phyloP scores from a whole-genome alignment of 1,140 invertebrate species.

The Ylistrum balloti region DNA sequence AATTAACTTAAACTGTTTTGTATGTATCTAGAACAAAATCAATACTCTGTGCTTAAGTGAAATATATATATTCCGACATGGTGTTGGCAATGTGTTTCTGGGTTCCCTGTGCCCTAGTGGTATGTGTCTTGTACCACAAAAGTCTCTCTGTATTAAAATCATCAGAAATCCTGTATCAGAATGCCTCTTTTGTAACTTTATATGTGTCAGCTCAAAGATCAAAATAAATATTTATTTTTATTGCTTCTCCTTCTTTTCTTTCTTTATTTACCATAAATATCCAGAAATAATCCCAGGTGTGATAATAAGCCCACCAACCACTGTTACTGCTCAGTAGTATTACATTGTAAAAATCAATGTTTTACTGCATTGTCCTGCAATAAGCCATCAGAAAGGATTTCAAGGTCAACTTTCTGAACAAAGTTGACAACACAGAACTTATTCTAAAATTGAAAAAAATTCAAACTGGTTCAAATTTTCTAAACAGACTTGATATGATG shows the following conservation, averaged over 20 bases:
- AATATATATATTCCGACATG: not conserved
- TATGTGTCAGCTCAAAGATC: slow-evolving; percentile 33
- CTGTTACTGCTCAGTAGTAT: no score
- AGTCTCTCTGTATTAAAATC: not conserved
- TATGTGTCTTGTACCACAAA: not conserved
- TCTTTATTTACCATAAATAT: not conserved
- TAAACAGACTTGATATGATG: no score
- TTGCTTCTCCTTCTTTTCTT: not conserved
- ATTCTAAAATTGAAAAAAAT: no score
- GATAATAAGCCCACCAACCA: no score
- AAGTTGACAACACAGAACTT: no score
- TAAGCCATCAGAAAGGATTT: no score
- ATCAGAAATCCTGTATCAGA: not conserved
- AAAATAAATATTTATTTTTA: slow-evolving; percentile 41
- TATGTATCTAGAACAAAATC: not conserved
- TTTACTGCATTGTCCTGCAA: no score
- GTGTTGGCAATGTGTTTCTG: not conserved
- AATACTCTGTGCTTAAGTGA: not conserved
- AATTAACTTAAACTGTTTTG: not conserved
- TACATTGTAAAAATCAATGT: no score
- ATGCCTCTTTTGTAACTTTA: slow-evolving; percentile 20
- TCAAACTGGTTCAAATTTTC: no score
- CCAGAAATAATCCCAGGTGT: no score
- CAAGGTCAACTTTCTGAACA: no score
- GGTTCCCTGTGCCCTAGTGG: not conserved